Evolutionary conservation across 2,797 vertebrate species (phyloP), one percentile per base, ranked within the genome.

Genomic region (Calcarius lapponicus): DNA sequence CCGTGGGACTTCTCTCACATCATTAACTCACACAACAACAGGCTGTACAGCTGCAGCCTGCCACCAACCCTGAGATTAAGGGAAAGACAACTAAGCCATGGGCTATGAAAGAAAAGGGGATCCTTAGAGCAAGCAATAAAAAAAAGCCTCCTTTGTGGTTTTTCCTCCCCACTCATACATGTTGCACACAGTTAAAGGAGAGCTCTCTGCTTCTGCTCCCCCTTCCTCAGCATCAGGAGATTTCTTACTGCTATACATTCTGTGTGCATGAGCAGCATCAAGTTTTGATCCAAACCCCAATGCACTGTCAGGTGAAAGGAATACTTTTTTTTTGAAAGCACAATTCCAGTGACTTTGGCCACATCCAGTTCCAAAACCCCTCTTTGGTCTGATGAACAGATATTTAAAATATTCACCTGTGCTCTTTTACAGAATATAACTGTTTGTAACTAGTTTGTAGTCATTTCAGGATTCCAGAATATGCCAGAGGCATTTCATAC

Each of bases 111-210:
- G 58, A 43, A 84, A 50, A 82, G 14, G 26, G 17, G 51, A 9
- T 54, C 42, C 29, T 47, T 40, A 71, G 4, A 85, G 56, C 18
- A 76, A 72, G 78, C 36, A 61, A 61, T 38, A 8, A 22, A 65
- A 61, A 61, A 19, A 78, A 31, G 22, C 10, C 12, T 80, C 32
- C 20, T 11, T 50, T 0, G 0, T 18, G 40, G 6, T 43, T 81
- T 60, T 51, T 36, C 29, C 21, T 72, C 28, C 12, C 11, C 13
- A 34, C 58, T 66, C 1, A 0, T 11, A 42, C 9, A 56, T 0
- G 0, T 0, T 47, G 31, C 31, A 43, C 24, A 22, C 26, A 61
- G 40, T 29, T 38, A 51, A 71, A 53, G 13, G 34, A 45, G n/a
- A 67, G 15, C 20, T 65, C 53, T 73, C 53, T 21, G 8, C 71